These are phyloP conservation scores for Arctocebus calabarensis DNA, from an alignment of 2,797 vertebrate genomes.

Conservation along the genomic window DNA sequence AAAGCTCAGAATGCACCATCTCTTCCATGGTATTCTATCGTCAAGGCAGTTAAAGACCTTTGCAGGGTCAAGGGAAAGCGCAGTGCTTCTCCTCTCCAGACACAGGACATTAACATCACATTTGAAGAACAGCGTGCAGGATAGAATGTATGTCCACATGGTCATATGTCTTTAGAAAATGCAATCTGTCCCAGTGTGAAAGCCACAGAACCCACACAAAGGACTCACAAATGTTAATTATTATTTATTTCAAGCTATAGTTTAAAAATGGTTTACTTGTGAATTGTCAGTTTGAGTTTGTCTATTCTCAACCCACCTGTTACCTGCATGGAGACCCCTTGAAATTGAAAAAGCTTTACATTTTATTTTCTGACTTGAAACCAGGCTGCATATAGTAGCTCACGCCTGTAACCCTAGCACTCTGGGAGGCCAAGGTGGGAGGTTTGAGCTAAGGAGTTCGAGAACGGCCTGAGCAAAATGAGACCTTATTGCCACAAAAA, in stretches of 20 bases:
- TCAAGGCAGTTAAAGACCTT: background rate
- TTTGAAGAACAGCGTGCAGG: background rate
- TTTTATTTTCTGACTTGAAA: constrained; percentile 26
- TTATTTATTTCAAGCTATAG: background rate
- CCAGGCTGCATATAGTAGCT: no score
- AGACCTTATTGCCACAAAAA: no score
- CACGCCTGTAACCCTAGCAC: no score
- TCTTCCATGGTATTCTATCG: background rate
- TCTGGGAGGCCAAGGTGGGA: no score
- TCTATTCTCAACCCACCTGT: background rate
- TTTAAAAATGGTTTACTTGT: background rate
- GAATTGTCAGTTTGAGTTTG: background rate
- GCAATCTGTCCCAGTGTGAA: background rate
- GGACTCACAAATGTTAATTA: background rate
- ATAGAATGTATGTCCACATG: background rate
- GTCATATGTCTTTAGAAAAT: constrained; percentile 27
- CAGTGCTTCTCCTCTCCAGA: background rate
- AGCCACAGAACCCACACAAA: background rate
- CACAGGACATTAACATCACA: background rate
- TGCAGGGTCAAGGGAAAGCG: background rate
- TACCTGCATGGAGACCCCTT: background rate
- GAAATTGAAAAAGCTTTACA: background rate
- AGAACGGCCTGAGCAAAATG: no score
- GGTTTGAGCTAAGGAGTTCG: no score
- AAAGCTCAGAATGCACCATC: background rate